Evolutionary conservation across 2,113 vertebrate genomes (phyloP), one percentile per base, ranked within the genome.

Genomic region (Cisticola juncidis): DNA sequence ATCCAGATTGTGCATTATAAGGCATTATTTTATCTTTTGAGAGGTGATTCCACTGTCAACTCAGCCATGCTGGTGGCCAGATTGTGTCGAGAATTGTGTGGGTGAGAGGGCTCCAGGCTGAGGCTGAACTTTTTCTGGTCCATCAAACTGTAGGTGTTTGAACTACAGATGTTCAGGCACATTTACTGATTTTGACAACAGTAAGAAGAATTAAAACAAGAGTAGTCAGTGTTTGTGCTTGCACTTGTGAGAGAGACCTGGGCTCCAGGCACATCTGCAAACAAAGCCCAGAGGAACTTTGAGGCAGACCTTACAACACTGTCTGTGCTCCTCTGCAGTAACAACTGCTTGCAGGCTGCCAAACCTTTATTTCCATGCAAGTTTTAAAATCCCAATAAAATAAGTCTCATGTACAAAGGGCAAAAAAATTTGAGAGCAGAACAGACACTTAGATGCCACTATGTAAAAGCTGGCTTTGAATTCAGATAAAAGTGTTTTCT

Each of bases 391-490:
- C 47, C 74, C n/a, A 66, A 44, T 9, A 1, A 81, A 92, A 23
- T 51, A 80, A 82, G 13, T 54, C 83, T 69, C 29, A 70, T 12
- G 91, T 73, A 90, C 88, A 95, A 90, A 70, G 21, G 42, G 28
- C 1, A 76, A 35, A 53, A 74, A 58, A 60, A 35, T 0, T 3
- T 26, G 25, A 50, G 54, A 70, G 15, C 2, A 86, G 54, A 94
- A 88, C 24, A 85, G 73, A 87, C 45, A 47, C 28, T 62, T 19
- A 16, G 45, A 74, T 38, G 47, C 65, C 45, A 56, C 38, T 57
- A 44, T 14, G 68, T 68, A 86, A 91, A 93, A 95, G 35, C 47
- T 26, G 38, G 47, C 76, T 93, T 58, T 90, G 90, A 90, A 93
- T 96, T 58, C 85, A 88, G 68, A 88, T 48, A 51, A 51, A 94